These are phyloP conservation scores for Pterostichus niger DNA, from an alignment of 2,888 invertebrate genomes.

Conservation along the genomic window DNA sequence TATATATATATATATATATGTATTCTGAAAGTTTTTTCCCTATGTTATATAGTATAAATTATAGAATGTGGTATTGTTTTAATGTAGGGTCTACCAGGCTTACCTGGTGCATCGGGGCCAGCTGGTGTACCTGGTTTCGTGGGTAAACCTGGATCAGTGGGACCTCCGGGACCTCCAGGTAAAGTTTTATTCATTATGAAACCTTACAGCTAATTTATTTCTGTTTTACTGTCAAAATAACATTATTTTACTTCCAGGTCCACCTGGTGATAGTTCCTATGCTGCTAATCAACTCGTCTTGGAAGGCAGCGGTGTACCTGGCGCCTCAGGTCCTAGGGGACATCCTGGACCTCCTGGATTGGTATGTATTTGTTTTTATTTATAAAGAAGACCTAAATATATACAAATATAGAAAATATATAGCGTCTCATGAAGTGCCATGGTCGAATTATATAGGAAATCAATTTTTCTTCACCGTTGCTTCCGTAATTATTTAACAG, in stretches of 20 bases:
- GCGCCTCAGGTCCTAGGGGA: slow-evolving; percentile 79
- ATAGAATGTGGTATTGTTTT: background rate
- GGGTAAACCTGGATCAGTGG: slow-evolving; percentile 75
- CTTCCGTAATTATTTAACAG: too few species aligned
- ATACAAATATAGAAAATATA: too few species aligned
- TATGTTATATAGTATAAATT: background rate
- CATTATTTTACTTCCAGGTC: slow-evolving; percentile 68
- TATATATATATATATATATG: slow-evolving; percentile 47
- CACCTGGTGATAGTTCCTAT: slow-evolving; percentile 72
- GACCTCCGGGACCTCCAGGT: slow-evolving; percentile 75
- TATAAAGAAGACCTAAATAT: background rate
- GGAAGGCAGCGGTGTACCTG: slow-evolving; percentile 75
- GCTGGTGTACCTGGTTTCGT: slow-evolving; percentile 76
- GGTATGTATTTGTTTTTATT: slow-evolving; percentile 73
- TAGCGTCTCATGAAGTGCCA: too few species aligned
- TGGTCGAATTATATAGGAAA: too few species aligned
- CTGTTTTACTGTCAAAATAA: too few species aligned
- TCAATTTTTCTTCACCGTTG: too few species aligned
- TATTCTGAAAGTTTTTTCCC: background rate
- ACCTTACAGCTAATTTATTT: too few species aligned
- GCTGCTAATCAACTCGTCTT: slow-evolving; percentile 70
- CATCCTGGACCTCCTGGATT: slow-evolving; percentile 79
- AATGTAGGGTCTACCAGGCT: slow-evolving; percentile 73
- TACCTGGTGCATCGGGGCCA: slow-evolving; percentile 75
- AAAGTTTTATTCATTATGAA: too few species aligned